Conservation (phyloP, 2,113 vertebrate genomes). For the Melanocharis versteri region DNA sequence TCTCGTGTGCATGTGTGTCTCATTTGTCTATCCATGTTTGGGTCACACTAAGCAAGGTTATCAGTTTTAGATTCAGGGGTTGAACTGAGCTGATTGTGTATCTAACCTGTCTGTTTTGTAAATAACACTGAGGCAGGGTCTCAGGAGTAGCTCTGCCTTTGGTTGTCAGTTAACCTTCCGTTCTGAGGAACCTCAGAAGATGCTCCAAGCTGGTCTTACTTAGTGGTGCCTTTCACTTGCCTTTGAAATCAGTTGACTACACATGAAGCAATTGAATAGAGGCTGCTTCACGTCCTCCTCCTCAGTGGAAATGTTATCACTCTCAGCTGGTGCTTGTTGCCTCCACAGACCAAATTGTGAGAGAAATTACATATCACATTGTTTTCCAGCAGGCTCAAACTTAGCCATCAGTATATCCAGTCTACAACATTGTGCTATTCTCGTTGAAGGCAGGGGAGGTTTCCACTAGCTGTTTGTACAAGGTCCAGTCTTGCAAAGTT, state of each 20-base stretch:
- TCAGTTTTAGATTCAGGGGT: neutral
- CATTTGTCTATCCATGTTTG: neutral
- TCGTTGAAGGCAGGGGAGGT: neutral
- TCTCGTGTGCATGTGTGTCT: rapidly evolving
- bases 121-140: neutral
- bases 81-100: neutral
- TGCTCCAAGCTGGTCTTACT: neutral
- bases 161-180: neutral
- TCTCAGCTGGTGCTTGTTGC: neutral
- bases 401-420: neutral
- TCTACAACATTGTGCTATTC: neutral
- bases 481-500: neutral
- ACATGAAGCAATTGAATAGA: neutral
- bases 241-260: neutral
- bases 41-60: neutral
- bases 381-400: neutral
- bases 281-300: neutral
- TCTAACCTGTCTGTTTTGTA: neutral
- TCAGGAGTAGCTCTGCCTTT: neutral
- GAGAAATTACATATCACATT: neutral
- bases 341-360: neutral
- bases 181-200: neutral
- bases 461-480: neutral
- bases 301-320: neutral
- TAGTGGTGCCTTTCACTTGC: neutral